Evolutionary conservation across 1,140 invertebrate genomes (phyloP), one percentile per base, ranked within the genome.

Genomic region (Anoplolepis gracilipes): DNA sequence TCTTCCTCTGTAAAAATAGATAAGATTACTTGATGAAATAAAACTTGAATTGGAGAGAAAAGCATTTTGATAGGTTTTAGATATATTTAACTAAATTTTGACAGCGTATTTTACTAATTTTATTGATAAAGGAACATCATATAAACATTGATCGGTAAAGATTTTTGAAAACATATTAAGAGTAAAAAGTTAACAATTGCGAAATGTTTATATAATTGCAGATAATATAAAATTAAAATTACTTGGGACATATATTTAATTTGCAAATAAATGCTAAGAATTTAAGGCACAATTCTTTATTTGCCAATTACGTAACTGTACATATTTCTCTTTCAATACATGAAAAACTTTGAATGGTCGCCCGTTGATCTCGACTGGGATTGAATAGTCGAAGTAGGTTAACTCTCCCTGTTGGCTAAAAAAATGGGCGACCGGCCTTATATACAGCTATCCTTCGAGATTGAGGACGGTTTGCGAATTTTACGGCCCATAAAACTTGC

Each of bases 1-100:
- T 92, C 91, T 59, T 92, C 91, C 28, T 92, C 91, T 92, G 81
- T 2, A 79, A 91, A 81, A 55, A 87, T 22, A 84, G 8, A 84
- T 25, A 30, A 82, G 11, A 79, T 28, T 59, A 49, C 19, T 70
- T 33, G 65, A 72, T 22, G n/a, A 53, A 16, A 42, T 73, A 2
- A 33, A 82, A 36, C 1, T 33, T 6, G 6, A 33, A 8, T 19
- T 19, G 4, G 46, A 76, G 5, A 10, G 22, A 55, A 72, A 69
- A 75, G 4, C 16, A 57, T 49, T 11, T 49, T 2, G 10, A 46
- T n/a, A 13, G 19, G 33, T 2, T 39, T 11, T 13, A 1, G 25
- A 42, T 33, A 46, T 42, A 33, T 64, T n/a, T 64, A 2, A 2
- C 1, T 4, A 16, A 64, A 77, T 25, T 76, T 76, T 76, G 10